Conservation (phyloP, 2,888 invertebrate species). For the Azorinus chamasolen region DNA sequence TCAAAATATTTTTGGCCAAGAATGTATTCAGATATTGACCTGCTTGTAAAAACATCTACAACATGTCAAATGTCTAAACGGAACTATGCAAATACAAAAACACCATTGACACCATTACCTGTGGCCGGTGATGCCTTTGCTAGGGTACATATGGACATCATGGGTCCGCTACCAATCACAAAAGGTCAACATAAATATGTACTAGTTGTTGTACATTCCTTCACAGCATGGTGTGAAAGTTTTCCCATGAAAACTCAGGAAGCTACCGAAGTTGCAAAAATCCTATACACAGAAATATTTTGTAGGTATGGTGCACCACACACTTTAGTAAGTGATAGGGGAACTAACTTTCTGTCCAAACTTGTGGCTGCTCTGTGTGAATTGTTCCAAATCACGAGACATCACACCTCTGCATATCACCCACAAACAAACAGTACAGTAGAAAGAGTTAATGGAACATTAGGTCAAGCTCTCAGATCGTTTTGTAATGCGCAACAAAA, state of each 20-base stretch:
- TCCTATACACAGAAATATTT: slow-evolving; percentile 58
- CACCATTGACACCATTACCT: slow-evolving; percentile 11
- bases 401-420: slow-evolving; percentile 38
- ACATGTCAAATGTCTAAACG: slow-evolving; percentile 47
- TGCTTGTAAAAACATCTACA: slow-evolving; percentile 41
- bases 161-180: slow-evolving; percentile 43
- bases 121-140: slow-evolving; percentile 17
- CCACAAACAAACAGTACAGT: slow-evolving; percentile 28
- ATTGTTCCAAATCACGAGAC: slow-evolving; percentile 40
- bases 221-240: slow-evolving; percentile 11
- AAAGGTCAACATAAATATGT: slow-evolving; percentile 41
- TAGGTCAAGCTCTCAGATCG: slow-evolving; percentile 27
- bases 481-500: slow-evolving; percentile 16
- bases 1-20: slow-evolving; percentile 58
- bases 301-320: slow-evolving; percentile 57
- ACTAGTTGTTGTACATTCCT: slow-evolving; percentile 35
- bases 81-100: slow-evolving; percentile 26
- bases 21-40: slow-evolving; percentile 53
- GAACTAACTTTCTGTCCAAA: slow-evolving; percentile 42
- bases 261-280: slow-evolving; percentile 50
- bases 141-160: slow-evolving; percentile 58
- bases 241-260: slow-evolving; percentile 34
- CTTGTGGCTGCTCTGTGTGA: slow-evolving; percentile 44
- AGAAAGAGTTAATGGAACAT: slow-evolving; percentile 22
- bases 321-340: slow-evolving; percentile 35